Percentiles rank a stretch among this genome's conserved stretches.
Evolutionary conservation across 1,140 invertebrate genomes (phyloP).

Genomic region (Stegodyphus dumicola): DNA sequence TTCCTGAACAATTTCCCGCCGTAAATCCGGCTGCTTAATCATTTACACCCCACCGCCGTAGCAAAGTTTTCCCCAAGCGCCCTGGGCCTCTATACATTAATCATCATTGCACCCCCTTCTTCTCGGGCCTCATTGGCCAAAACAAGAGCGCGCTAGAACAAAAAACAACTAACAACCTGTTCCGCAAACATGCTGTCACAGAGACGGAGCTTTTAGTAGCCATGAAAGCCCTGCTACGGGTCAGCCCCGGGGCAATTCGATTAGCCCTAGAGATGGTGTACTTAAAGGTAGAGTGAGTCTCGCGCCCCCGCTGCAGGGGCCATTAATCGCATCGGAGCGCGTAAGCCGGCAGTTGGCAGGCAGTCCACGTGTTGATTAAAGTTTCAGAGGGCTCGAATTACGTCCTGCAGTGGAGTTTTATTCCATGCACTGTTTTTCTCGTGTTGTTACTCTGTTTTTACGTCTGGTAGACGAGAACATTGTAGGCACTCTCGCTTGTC

Average conservation of each 20-base stretch:
- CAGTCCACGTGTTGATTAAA: constrained; percentile 55
- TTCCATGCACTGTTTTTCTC: constrained; percentile 4
- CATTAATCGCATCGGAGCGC: constrained; percentile 46
- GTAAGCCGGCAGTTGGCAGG: constrained; percentile 51
- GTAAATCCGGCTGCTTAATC: constrained; percentile 25
- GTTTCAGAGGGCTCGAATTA: constrained; percentile 38
- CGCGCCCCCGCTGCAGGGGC: neutral
- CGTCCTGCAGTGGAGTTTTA: constrained; percentile 7
- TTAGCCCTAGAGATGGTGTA: constrained; percentile 32
- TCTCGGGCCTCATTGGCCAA: neutral
- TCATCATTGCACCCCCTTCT: constrained; percentile 26
- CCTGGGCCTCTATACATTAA: constrained; percentile 24
- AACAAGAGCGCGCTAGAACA: neutral
- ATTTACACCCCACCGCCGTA: constrained; percentile 3
- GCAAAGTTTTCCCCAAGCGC: neutral
- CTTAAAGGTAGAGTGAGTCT: neutral
- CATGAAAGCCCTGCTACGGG: constrained; percentile 40
- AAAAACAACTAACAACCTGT: neutral
- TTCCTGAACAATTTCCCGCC: constrained; percentile 9
- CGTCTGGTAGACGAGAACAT: neutral
- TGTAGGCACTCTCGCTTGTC: neutral
- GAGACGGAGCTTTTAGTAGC: constrained; percentile 43
- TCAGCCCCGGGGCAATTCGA: constrained; percentile 41
- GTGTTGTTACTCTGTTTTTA: constrained; percentile 25
- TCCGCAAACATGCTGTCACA: constrained; percentile 22